Percentiles rank a stretch among this genome's conserved stretches.
These are phyloP conservation scores for Argyresthia albistria DNA, from an alignment of 2,888 invertebrate genomes.

Conservation along the genomic window DNA sequence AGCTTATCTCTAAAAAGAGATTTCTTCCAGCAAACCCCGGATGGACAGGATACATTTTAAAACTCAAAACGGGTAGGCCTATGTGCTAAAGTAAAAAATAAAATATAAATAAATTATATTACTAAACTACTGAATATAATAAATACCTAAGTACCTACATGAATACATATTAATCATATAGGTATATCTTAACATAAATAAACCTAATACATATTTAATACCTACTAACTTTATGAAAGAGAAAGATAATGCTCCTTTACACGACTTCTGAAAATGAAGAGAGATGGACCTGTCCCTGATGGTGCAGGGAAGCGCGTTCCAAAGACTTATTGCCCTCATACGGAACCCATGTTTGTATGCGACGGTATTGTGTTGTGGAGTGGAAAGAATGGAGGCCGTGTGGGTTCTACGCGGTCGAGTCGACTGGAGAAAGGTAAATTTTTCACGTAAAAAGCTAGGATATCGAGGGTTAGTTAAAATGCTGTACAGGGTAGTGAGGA, in stretches of 20 bases:
- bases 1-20: too few relatives aligned
- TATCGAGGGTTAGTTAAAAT: neutral
- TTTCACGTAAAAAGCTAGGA: neutral
- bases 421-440: neutral
- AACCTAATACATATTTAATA: too few relatives aligned
- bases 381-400: neutral
- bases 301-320: neutral
- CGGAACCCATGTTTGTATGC: neutral
- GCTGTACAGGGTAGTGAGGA: neutral
- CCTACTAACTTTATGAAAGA: too few relatives aligned
- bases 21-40: too few relatives aligned
- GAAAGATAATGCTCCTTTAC: neutral
- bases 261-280: neutral
- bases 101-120: too few relatives aligned
- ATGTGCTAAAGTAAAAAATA: too few relatives aligned
- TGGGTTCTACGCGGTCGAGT: neutral
- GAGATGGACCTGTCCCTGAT: neutral
- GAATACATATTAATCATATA: too few relatives aligned
- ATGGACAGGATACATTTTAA: too few relatives aligned
- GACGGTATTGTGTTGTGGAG: neutral
- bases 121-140: too few relatives aligned
- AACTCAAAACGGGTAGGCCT: too few relatives aligned
- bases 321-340: neutral
- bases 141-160: too few relatives aligned
- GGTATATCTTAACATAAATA: too few relatives aligned